Evolutionary conservation across 2,888 invertebrate genomes (phyloP), one percentile per base, ranked within the genome.

Genomic region (Hyles lineata): DNA sequence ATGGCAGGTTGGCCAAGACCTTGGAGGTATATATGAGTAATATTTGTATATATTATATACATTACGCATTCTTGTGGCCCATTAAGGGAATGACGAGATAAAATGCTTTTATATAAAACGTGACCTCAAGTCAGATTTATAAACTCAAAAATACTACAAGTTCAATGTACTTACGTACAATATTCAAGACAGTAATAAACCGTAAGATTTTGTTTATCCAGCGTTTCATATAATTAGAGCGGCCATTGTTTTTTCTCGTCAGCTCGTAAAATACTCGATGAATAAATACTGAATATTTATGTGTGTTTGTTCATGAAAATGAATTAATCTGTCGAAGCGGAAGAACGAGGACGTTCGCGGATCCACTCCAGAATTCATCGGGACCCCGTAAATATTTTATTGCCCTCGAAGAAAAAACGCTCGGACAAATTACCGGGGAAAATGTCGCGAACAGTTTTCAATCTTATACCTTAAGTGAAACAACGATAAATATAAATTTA

Each of bases 381-480:
- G 84, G 87, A 83, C 84, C 85, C 93, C 92, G 91, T 93, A 93
- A 93, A 94, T 92, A 92, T 94, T 94, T 94, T 94, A 94, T 90
- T 88, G 87, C 89, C 80, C 75, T 80, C 76, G 80, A 82, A 87
- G 87, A 92, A 93, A 92, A 91, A 93, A 91, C 88, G 87, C 83
- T 85, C 83, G 84, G 85, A 85, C 84, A 90, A 92, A 92, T 92
- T 92, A 91, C 86, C 82, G 87, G 87, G 84, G 76, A 76, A 90
- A 91, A 92, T 91, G 92, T 92, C 87, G 88, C 87, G 88, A 89
- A 87, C 88, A 90, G 89, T 93, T 93, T 92, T 91, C 93, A 93
- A 92, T 93, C 92, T 90, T 90, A 92, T 93, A 91, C 88, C 91
- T 92, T 93, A 92, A 94, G 94, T 94, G 93, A 90, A 90, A 89